These are phyloP conservation scores for Drosophila serrata DNA, from an alignment of 1,140 invertebrate species.

Conservation along the genomic window DNA sequence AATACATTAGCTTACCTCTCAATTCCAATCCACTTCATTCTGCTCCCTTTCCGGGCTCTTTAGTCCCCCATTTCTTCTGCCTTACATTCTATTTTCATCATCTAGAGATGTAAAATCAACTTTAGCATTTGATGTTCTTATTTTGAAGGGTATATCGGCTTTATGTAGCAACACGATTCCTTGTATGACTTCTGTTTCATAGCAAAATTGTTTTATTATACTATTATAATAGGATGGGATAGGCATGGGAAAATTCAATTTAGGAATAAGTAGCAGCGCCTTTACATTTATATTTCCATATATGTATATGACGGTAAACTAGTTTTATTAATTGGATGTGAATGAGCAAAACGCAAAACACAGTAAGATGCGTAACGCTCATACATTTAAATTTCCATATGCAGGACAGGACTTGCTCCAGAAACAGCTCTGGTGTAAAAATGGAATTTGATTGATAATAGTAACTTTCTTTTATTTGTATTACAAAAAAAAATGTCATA, in stretches of 20 bases:
- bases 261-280: background rate
- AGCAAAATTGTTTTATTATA: background rate
- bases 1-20: conserved; percentile 27
- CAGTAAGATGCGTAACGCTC: background rate
- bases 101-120: conserved; percentile 3
- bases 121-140: conserved; percentile 5
- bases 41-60: background rate
- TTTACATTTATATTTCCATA: background rate
- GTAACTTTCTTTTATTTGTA: no score
- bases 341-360: background rate
- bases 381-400: background rate
- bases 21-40: background rate
- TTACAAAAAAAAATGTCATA: background rate
- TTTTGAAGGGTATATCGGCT: background rate
- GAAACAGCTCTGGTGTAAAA: background rate
- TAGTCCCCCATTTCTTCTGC: background rate
- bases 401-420: background rate
- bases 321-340: background rate
- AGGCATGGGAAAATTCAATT: background rate
- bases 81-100: conserved; percentile 26
- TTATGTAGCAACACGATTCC: background rate
- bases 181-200: no score
- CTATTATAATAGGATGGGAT: background rate
- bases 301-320: background rate
- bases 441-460: background rate